Conservation (phyloP, 2,113 vertebrate species). For the Pyxicephalus adspersus region DNA sequence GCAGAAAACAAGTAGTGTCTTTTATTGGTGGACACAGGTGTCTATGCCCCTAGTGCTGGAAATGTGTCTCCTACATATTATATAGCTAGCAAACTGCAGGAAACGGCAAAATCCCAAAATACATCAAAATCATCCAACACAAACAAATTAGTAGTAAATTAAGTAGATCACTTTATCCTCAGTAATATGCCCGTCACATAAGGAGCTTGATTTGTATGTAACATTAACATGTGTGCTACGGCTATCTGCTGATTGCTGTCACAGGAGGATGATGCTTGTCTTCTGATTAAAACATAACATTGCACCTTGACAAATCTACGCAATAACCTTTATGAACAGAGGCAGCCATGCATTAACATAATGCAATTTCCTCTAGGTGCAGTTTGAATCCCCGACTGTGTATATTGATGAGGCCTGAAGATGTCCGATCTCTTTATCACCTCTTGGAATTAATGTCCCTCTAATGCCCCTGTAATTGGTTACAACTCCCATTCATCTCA, state of each 20-base stretch:
- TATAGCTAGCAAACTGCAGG: no score
- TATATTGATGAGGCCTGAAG: conserved; percentile 22
- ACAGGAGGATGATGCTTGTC: not conserved
- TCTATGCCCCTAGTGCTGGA: no score
- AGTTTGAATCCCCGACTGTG: not conserved
- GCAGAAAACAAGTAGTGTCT: no score
- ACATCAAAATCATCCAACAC: no score
- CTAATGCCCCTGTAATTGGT: conserved; percentile 19
- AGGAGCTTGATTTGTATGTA: conserved; percentile 1
- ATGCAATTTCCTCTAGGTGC: conserved; percentile 12
- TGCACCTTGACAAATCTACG: conserved; percentile 19
- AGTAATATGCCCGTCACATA: no score
- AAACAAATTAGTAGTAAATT: no score
- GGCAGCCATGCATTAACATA: conserved; percentile 5
- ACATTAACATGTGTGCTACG: not conserved
- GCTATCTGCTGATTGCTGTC: not conserved
- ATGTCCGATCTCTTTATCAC: conserved; percentile 24
- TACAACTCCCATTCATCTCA: not conserved
- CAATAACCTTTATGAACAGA: conserved; percentile 30
- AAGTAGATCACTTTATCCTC: no score
- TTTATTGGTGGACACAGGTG: no score
- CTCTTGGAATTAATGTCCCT: conserved; percentile 11
- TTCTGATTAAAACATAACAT: conserved; percentile 7
- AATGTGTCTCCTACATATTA: no score
- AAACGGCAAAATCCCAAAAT: no score